Percentiles rank a stretch among this genome's conserved stretches.
Conservation (phyloP, 2,888 invertebrate genomes). For the Apodemia mormo region DNA sequence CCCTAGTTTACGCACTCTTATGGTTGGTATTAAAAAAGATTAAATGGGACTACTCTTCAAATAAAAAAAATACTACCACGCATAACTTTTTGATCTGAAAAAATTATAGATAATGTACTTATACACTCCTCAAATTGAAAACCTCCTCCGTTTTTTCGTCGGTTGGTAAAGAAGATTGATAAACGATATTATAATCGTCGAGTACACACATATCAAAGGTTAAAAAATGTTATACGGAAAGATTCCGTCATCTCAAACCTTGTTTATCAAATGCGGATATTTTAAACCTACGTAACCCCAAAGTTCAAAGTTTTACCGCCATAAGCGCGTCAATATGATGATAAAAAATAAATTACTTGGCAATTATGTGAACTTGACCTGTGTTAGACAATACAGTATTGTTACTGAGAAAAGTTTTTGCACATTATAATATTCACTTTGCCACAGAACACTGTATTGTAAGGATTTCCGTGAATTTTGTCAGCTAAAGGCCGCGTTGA, state of each 20-base stretch:
- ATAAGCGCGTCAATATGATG: neutral
- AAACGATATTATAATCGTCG: neutral
- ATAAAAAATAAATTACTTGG: neutral
- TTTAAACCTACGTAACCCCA: neutral
- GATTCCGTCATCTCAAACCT: neutral
- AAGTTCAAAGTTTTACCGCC: neutral
- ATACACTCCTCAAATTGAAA: too few species aligned
- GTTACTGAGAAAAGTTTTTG: neutral
- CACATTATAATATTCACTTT: neutral
- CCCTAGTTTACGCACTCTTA: too few species aligned
- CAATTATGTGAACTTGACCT: neutral
- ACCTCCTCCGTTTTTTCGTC: too few species aligned
- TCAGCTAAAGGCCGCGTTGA: neutral
- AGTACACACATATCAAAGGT: neutral
- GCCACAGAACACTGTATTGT: neutral
- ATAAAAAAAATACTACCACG: too few species aligned
- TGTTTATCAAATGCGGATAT: neutral
- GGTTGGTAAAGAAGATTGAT: too few species aligned
- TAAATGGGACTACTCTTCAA: too few species aligned
- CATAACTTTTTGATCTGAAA: too few species aligned
- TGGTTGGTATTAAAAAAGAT: too few species aligned
- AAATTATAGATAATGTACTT: too few species aligned
- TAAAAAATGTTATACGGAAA: neutral
- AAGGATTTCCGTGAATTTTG: constrained; percentile 1
- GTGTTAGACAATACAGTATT: neutral